A percentile compares a stretch with the other conserved stretches of the same genome.
Evolutionary conservation across 2,888 invertebrate species (phyloP).

Genomic region (Chrysolina oricalcia): DNA sequence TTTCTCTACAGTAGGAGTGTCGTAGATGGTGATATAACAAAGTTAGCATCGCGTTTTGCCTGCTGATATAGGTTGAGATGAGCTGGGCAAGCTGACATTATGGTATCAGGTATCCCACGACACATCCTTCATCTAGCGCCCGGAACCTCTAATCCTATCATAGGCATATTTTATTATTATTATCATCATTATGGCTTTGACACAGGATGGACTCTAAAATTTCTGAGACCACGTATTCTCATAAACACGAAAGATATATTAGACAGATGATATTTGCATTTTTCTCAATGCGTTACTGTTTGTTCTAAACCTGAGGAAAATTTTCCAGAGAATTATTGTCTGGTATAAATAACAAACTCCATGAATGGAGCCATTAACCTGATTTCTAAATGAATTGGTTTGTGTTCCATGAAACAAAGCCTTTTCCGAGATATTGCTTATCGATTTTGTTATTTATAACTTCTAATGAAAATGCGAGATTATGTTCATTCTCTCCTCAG

Average conservation of each 20-base stretch:
- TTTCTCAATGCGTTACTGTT: neutral
- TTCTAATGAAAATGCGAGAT: neutral
- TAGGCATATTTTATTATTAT: too few species aligned
- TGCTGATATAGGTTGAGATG: too few species aligned
- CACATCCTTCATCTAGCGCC: too few species aligned
- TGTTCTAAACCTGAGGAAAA: neutral
- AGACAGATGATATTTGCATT: neutral
- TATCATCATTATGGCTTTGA: too few species aligned
- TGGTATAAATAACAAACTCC: neutral
- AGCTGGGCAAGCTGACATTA: too few species aligned
- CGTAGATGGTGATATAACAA: too few species aligned
- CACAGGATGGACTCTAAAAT: too few species aligned
- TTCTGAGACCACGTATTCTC: too few species aligned
- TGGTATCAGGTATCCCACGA: too few species aligned
- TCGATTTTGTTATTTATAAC: conserved; percentile 11
- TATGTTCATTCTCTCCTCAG: neutral
- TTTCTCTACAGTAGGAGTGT: too few species aligned
- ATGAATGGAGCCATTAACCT: neutral
- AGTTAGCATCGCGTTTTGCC: too few species aligned
- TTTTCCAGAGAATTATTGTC: neutral
- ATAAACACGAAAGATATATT: neutral
- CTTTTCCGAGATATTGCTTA: neutral
- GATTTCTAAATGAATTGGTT: neutral
- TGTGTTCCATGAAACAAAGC: neutral
- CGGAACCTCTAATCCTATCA: too few species aligned